phyloP scores from a whole-genome alignment of 2,113 vertebrate species.

The Piaya cayana region DNA sequence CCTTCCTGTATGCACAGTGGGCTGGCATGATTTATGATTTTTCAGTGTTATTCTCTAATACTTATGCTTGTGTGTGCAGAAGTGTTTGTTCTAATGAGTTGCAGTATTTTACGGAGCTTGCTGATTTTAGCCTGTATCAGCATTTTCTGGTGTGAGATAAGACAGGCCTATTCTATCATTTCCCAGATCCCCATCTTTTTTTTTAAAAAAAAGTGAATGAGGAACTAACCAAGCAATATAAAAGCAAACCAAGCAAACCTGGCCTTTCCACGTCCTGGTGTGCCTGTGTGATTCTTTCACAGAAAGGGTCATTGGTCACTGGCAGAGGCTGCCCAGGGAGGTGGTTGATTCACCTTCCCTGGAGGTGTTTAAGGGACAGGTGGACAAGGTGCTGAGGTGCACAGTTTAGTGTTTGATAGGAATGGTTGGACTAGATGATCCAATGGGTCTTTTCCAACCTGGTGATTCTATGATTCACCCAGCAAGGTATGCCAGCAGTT shows the following conservation, averaged over 20 bases:
- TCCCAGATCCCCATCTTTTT: neutral
- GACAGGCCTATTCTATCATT: neutral
- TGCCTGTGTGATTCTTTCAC: too few species aligned
- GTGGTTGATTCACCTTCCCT: too few species aligned
- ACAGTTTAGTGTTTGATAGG: too few species aligned
- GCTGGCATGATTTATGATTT: neutral
- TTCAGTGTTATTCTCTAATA: neutral
- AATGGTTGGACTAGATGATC: too few species aligned
- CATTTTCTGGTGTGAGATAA: neutral
- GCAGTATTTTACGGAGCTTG: neutral
- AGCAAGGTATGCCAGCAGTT: neutral
- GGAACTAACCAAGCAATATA: neutral
- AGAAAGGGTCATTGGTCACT: too few species aligned
- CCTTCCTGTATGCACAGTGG: neutral
- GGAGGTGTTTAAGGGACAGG: too few species aligned
- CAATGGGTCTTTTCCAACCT: too few species aligned
- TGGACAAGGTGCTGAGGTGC: too few species aligned
- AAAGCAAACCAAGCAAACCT: neutral
- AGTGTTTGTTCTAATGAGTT: neutral
- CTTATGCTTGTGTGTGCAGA: fast-evolving
- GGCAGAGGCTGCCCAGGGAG: too few species aligned
- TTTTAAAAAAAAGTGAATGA: fast-evolving
- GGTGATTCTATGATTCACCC: too few species aligned
- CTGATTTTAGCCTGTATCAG: neutral
- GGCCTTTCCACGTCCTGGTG: fast-evolving